Percentiles rank a stretch among this genome's conserved stretches.
Evolutionary conservation across 2,797 vertebrate genomes (phyloP).

Genomic region (Mastacembelus armatus): DNA sequence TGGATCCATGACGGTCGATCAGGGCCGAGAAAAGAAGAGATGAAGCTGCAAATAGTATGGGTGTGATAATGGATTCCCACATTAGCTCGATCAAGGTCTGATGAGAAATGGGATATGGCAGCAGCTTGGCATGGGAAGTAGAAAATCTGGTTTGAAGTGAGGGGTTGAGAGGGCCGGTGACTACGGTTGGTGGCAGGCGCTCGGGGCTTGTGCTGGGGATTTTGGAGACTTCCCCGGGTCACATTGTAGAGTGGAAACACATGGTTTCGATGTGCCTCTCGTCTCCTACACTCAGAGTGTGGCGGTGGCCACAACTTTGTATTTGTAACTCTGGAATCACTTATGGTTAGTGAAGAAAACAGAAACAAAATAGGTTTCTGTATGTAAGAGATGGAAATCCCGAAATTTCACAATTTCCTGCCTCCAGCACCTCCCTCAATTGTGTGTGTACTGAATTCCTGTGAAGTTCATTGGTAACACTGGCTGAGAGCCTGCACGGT

Average conservation of each 20-base stretch:
- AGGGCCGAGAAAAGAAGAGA: conserved; percentile 47
- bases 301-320: conserved; percentile 22
- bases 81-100: conserved; percentile 70
- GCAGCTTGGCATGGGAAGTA: conserved; percentile 66
- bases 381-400: conserved; percentile 35
- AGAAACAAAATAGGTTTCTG: conserved; percentile 22
- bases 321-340: conserved; percentile 56
- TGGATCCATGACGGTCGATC: conserved; percentile 41
- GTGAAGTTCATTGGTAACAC: conserved; percentile 58
- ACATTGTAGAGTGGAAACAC: conserved; percentile 65
- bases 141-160: conserved; percentile 68
- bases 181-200: conserved; percentile 51
- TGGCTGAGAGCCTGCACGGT: conserved; percentile 33
- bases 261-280: conserved; percentile 62
- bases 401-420: conserved; percentile 33
- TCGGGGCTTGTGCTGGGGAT: conserved; percentile 59
- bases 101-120: conserved; percentile 76
- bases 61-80: conserved; percentile 77
- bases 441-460: conserved; percentile 53
- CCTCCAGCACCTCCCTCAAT: not conserved
- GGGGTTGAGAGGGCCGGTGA: conserved; percentile 46
- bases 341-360: conserved; percentile 52
- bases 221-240: conserved; percentile 60
- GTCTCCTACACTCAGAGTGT: conserved; percentile 16
- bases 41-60: conserved; percentile 34